phyloP scores from a whole-genome alignment of 53 echinoderm and acorn worm species.

The Zoroaster sp. region DNA sequence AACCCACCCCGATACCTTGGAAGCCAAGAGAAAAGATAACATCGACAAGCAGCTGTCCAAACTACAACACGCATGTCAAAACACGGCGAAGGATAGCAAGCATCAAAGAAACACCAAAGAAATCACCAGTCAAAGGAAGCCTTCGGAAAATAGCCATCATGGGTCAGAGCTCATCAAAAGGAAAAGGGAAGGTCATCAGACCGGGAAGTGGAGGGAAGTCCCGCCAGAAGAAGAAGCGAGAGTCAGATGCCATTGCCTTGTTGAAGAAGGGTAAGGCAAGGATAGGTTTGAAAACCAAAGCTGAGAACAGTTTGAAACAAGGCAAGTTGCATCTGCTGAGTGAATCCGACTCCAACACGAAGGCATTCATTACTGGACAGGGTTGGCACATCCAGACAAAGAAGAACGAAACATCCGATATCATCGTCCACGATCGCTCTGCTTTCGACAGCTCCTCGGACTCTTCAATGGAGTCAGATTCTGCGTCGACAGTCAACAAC shows the following conservation, averaged over 20 bases:
- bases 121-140: background rate
- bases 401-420: slow-evolving; percentile 81
- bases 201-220: slow-evolving; percentile 52
- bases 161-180: slow-evolving; percentile 20
- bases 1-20: slow-evolving; percentile 1
- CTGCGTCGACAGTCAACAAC: background rate
- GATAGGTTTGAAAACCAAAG: background rate
- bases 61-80: background rate
- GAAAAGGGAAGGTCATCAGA: slow-evolving; percentile 29
- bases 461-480: background rate
- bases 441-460: slow-evolving; percentile 15
- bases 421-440: slow-evolving; percentile 68
- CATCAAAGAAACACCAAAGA: background rate
- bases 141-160: slow-evolving; percentile 23
- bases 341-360: slow-evolving; percentile 72
- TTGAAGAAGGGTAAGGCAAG: slow-evolving; percentile 33
- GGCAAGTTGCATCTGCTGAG: slow-evolving; percentile 66
- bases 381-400: slow-evolving; percentile 96
- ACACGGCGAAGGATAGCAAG: background rate
- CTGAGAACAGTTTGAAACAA: background rate
- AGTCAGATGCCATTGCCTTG: slow-evolving; percentile 7
- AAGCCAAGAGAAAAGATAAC: slow-evolving; percentile 45
- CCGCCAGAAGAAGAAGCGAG: background rate
- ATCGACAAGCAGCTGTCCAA: slow-evolving; percentile 35
- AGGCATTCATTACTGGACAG: slow-evolving; percentile 93